Evolutionary conservation across 1,140 invertebrate genomes (phyloP).

Genomic region (Rhagoletis pomonella): DNA sequence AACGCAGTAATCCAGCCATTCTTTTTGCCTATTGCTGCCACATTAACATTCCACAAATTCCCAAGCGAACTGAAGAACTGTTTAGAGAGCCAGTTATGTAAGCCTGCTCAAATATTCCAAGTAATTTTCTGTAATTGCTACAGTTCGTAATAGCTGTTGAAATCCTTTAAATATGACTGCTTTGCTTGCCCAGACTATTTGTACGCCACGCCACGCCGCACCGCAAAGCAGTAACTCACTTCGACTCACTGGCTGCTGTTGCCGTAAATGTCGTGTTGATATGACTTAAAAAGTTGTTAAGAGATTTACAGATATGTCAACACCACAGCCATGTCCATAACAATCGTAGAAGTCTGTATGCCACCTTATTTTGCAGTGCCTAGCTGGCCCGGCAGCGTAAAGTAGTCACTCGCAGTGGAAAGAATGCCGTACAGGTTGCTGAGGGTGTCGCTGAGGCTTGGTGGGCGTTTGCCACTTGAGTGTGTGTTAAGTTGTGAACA

Average conservation of each 20-base stretch:
- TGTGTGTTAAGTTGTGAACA: constrained; percentile 43
- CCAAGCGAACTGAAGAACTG: constrained; percentile 20
- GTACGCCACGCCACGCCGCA: background rate
- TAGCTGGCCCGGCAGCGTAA: too few species aligned
- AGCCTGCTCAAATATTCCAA: background rate
- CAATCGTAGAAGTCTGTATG: background rate
- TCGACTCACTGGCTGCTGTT: background rate
- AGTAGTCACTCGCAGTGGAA: background rate
- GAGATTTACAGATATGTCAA: constrained; percentile 51
- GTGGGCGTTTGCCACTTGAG: constrained; percentile 39
- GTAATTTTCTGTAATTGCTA: constrained; percentile 47
- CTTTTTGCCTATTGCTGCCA: background rate
- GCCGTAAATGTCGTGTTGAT: constrained; percentile 31
- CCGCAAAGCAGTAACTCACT: too few species aligned
- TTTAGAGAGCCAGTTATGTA: constrained; percentile 27
- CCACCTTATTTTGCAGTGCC: too few species aligned
- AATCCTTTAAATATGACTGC: constrained; percentile 20
- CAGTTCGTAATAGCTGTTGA: constrained; percentile 1
- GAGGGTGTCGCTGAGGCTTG: constrained; percentile 1
- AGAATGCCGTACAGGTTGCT: background rate
- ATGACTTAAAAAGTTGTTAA: constrained; percentile 46
- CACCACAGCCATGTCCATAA: background rate
- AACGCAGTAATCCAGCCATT: background rate
- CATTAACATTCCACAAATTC: constrained; percentile 48
- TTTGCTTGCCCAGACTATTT: background rate